Conservation (phyloP, 2,888 invertebrate species). For the Amiota communis region DNA sequence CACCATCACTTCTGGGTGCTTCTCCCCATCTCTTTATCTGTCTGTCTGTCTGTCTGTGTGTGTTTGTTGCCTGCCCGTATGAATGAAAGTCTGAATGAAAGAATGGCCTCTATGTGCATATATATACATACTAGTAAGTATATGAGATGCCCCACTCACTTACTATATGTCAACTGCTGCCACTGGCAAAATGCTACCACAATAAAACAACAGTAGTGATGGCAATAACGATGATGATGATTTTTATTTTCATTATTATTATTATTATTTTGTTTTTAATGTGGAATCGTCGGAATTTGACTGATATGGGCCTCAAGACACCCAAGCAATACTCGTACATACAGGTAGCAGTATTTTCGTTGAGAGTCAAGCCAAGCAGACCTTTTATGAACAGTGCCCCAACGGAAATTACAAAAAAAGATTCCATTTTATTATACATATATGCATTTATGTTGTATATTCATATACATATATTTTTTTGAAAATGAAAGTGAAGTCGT, state of each 20-base stretch:
- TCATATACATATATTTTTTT: not conserved
- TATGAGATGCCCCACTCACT: no score
- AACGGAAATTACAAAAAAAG: constrained; percentile 22
- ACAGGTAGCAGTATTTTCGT: not conserved
- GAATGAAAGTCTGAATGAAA: constrained; percentile 7
- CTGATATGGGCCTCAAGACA: not conserved
- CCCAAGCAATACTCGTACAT: not conserved
- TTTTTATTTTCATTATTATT: constrained; percentile 2
- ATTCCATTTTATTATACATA: no score
- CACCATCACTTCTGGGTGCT: not conserved
- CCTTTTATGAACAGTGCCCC: constrained; percentile 3
- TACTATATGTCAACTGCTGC: no score
- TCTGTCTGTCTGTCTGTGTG: not conserved
- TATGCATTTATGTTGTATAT: no score
- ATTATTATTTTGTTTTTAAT: not conserved
- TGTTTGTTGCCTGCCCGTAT: constrained; percentile 3
- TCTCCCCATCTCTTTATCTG: constrained; percentile 5
- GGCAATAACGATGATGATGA: not conserved
- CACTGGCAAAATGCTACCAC: no score
- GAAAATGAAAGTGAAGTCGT: constrained; percentile 27
- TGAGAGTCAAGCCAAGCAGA: no score
- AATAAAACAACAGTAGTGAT: no score
- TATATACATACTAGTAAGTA: no score
- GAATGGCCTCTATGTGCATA: not conserved
- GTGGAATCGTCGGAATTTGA: not conserved